A percentile compares a stretch with the other conserved stretches of the same genome.
Evolutionary conservation across 2,888 invertebrate genomes (phyloP).

Genomic region (Corbicula japonica): DNA sequence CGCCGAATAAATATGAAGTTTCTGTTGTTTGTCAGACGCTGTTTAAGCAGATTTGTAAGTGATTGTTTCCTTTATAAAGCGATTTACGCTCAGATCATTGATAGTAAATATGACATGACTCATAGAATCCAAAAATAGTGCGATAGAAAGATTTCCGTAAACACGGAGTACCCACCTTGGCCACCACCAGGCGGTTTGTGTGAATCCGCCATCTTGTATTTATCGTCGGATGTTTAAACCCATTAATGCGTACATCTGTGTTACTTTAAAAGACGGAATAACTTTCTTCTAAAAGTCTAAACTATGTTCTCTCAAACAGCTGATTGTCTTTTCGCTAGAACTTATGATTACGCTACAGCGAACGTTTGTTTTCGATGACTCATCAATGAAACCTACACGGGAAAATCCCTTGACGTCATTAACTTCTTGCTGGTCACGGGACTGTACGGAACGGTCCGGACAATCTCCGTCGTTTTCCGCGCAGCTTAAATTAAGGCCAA

Average conservation of each 20-base stretch:
- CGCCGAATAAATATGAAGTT: no score
- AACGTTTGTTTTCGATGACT: constrained; percentile 84
- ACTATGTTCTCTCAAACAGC: constrained; percentile 49
- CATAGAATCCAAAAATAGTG: constrained; percentile 78
- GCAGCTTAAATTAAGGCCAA: constrained; percentile 1
- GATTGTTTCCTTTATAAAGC: constrained; percentile 56
- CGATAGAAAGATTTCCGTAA: constrained; percentile 68
- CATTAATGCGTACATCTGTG: constrained; percentile 62
- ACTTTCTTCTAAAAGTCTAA: constrained; percentile 51
- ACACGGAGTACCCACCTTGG: constrained; percentile 77
- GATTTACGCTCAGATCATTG: constrained; percentile 48
- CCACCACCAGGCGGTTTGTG: constrained; percentile 76
- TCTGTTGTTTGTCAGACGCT: no score
- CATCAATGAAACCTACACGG: constrained; percentile 83
- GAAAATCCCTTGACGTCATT: constrained; percentile 85
- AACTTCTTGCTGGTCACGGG: constrained; percentile 57
- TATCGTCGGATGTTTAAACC: constrained; percentile 62
- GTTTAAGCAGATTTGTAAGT: constrained; percentile 28
- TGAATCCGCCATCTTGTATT: constrained; percentile 84
- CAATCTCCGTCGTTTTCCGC: constrained; percentile 28
- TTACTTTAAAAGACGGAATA: constrained; percentile 34
- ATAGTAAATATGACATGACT: constrained; percentile 68
- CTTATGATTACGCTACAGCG: constrained; percentile 77
- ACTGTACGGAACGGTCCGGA: constrained; percentile 34
- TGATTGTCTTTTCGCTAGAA: constrained; percentile 52